Evolutionary conservation across 2,888 invertebrate species (phyloP).

Genomic region (Cosmia pyralina): DNA sequence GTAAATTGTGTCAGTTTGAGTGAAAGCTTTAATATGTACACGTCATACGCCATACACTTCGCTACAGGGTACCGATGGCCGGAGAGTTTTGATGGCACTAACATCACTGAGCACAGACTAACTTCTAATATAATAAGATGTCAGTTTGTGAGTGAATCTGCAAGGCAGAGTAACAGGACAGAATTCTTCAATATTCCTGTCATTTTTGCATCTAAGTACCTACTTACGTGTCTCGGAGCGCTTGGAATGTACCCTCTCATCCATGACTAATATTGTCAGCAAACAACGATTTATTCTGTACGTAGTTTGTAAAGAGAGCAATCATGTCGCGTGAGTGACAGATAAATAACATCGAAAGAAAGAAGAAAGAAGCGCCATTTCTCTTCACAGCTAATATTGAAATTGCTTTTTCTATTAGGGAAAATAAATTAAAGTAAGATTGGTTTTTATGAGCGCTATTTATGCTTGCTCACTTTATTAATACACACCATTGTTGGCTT

Average conservation of each 20-base stretch:
- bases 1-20: neutral
- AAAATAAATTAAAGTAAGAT: slow-evolving; percentile 4
- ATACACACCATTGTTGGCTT: neutral
- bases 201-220: neutral
- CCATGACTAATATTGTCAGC: slow-evolving; percentile 1
- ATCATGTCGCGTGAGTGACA: slow-evolving; percentile 1
- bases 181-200: neutral
- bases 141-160: neutral
- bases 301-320: neutral
- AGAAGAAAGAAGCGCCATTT: neutral
- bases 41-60: neutral
- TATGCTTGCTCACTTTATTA: neutral
- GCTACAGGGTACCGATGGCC: neutral
- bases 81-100: neutral
- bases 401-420: neutral
- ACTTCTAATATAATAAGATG: neutral
- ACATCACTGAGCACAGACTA: neutral
- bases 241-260: neutral
- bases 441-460: neutral
- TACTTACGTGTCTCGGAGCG: neutral
- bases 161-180: neutral
- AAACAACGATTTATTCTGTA: slow-evolving; percentile 4
- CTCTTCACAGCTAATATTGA: slow-evolving; percentile 10
- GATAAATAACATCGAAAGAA: slow-evolving; percentile 1
- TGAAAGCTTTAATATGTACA: neutral